phyloP scores from a whole-genome alignment of 1,140 invertebrate species.

The Lucilia sericata region DNA sequence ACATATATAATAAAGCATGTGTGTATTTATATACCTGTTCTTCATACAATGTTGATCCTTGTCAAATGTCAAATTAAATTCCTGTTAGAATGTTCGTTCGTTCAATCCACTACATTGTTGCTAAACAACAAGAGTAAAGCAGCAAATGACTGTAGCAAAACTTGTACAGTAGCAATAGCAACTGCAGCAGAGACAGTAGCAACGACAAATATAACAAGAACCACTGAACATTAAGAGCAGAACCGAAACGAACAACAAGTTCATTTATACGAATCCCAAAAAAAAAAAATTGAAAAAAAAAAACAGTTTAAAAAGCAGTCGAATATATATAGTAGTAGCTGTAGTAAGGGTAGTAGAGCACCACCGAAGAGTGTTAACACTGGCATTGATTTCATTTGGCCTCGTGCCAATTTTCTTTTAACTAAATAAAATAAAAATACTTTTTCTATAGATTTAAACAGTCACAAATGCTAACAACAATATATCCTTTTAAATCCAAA shows the following conservation, averaged over 20 bases:
- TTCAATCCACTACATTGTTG: conserved; percentile 6
- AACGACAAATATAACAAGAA: not conserved
- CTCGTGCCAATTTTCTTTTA: conserved; percentile 35
- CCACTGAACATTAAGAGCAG: not conserved
- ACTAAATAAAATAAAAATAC: not conserved
- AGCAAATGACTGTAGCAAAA: not conserved
- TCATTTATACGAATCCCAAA: not conserved
- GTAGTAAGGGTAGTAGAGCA: not conserved
- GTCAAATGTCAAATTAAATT: conserved; percentile 44
- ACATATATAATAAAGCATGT: too few species aligned
- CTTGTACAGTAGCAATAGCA: not conserved
- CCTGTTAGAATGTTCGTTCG: conserved; percentile 29
- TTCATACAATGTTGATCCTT: conserved; percentile 43
- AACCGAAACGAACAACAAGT: not conserved
- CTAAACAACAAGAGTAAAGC: conserved; percentile 18
- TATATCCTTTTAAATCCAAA: not conserved
- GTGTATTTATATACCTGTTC: conserved; percentile 18
- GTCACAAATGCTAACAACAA: not conserved
- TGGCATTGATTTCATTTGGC: conserved; percentile 43
- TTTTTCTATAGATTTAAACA: not conserved
- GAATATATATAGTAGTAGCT: not conserved
- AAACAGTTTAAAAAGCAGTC: conserved; percentile 1
- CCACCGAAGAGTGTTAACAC: conserved; percentile 24
- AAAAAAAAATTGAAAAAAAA: not conserved
- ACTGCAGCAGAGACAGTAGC: not conserved